Evolutionary conservation across 2,888 invertebrate species (phyloP).

Genomic region (Mesorhabditis spiculigera): DNA sequence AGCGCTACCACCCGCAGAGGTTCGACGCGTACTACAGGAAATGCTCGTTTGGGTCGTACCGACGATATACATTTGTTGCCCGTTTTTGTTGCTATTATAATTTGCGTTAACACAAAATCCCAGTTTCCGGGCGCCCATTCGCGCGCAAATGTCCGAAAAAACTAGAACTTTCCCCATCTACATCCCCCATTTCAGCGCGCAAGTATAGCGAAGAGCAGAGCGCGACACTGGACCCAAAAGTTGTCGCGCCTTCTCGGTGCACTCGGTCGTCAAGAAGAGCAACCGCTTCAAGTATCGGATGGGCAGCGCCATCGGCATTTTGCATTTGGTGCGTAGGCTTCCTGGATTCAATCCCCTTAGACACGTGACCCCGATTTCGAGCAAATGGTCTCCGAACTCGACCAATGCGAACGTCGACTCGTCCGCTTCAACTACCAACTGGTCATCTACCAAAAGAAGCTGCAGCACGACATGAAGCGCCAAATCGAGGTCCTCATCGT

Average conservation of each 20-base stretch:
- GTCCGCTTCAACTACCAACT: conserved; percentile 40
- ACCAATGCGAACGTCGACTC: conserved; percentile 39
- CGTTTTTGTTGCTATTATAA: neutral
- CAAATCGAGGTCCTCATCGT: conserved; percentile 5
- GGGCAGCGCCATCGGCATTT: conserved; percentile 45
- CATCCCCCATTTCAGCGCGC: conserved; percentile 27
- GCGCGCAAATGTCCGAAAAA: neutral
- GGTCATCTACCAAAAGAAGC: conserved; percentile 25
- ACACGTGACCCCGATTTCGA: conserved; percentile 41
- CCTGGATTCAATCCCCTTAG: conserved; percentile 12
- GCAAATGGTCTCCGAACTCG: conserved; percentile 35
- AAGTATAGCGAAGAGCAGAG: conserved; percentile 39
- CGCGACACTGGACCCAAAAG: conserved; percentile 21
- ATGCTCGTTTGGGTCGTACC: neutral
- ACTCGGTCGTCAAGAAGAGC: conserved; percentile 49
- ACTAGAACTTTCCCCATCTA: neutral
- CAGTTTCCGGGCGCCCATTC: neutral
- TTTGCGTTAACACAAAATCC: neutral
- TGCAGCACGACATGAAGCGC: neutral
- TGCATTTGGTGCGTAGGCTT: conserved; percentile 27
- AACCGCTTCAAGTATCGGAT: conserved; percentile 53
- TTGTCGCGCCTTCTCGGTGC: conserved; percentile 38
- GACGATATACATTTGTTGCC: neutral
- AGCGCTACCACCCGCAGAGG: neutral
- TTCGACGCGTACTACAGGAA: conserved; percentile 3